Conservation (phyloP, 1,140 invertebrate genomes). For the Grapholita molesta region DNA sequence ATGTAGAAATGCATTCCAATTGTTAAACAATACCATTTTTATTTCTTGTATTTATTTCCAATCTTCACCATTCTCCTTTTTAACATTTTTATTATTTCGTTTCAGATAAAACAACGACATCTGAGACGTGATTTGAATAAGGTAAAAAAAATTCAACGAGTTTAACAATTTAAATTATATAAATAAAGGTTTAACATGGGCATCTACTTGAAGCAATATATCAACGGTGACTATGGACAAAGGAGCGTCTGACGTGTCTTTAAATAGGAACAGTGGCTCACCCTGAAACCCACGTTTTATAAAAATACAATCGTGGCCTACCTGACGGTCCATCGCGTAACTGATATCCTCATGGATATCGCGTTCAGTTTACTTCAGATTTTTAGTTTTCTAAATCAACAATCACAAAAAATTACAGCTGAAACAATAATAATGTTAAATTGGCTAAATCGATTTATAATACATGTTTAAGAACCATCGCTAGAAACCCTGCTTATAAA, state of each 20-base stretch:
- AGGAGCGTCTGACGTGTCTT: not conserved
- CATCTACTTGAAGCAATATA: not conserved
- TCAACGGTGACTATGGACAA: not conserved
- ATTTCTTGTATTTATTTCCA: not conserved
- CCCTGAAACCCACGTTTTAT: conserved; percentile 41
- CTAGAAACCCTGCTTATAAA: too few species aligned
- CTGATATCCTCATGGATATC: conserved; percentile 27
- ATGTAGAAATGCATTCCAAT: too few species aligned
- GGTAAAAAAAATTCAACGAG: not conserved
- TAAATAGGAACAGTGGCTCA: conserved; percentile 32
- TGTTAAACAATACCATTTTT: too few species aligned
- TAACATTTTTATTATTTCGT: not conserved
- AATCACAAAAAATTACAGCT: not conserved
- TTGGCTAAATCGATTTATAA: too few species aligned
- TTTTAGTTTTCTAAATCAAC: too few species aligned
- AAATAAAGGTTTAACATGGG: not conserved
- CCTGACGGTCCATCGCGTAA: not conserved
- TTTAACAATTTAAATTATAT: not conserved
- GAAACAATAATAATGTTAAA: not conserved
- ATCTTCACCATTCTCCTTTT: not conserved
- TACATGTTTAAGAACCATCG: too few species aligned
- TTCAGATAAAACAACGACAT: not conserved
- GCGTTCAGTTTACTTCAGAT: conserved; percentile 34
- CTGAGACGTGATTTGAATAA: not conserved
- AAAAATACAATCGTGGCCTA: conserved; percentile 50